Conservation (phyloP, 2,888 invertebrate genomes). For the Drosophila prolongata region DNA sequence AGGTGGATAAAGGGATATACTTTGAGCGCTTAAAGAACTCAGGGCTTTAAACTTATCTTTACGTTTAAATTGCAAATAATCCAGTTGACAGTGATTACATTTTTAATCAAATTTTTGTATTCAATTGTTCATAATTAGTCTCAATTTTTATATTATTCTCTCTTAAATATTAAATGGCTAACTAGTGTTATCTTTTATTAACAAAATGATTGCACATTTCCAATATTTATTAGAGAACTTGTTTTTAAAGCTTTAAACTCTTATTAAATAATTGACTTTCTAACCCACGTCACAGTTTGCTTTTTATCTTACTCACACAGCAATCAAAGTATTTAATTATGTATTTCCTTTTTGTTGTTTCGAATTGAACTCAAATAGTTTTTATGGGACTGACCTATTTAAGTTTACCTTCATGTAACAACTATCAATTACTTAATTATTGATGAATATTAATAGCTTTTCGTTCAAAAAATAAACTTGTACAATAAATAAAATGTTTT, state of each 20-base stretch:
- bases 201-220: too few relatives aligned
- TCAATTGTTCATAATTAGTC: too few relatives aligned
- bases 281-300: neutral
- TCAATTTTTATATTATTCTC: too few relatives aligned
- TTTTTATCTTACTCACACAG: neutral
- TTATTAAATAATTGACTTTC: neutral
- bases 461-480: slow-evolving; percentile 2
- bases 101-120: too few relatives aligned
- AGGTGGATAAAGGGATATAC: neutral
- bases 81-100: too few relatives aligned
- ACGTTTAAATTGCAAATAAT: too few relatives aligned
- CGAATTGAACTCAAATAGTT: neutral
- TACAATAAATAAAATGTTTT: neutral
- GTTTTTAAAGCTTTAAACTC: neutral
- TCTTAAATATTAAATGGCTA: too few relatives aligned
- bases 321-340: slow-evolving; percentile 19
- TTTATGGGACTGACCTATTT: slow-evolving; percentile 21
- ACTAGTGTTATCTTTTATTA: too few relatives aligned
- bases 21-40: neutral
- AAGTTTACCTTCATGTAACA: neutral
- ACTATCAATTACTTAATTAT: slow-evolving; percentile 29
- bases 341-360: slow-evolving; percentile 10
- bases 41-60: neutral
- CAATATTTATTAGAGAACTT: too few relatives aligned
- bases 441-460: slow-evolving; percentile 28